A percentile compares a stretch with the other conserved stretches of the same genome.
Evolutionary conservation across 2,797 vertebrate genomes (phyloP).

Genomic region (Threskiornis aethiopicus): DNA sequence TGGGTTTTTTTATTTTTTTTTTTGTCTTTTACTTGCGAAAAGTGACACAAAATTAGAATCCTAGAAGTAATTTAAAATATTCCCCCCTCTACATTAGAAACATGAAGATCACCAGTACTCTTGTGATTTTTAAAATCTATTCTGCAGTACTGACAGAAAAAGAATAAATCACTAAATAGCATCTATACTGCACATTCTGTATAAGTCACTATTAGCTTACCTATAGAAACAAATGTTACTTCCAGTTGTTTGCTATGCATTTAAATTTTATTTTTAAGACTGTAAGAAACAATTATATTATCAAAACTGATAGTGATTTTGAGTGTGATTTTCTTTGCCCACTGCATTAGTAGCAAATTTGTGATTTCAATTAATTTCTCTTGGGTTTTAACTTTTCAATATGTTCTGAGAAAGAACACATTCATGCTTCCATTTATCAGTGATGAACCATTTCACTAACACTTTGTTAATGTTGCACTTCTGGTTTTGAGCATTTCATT

Average conservation of each 20-base stretch:
- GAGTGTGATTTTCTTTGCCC: not conserved
- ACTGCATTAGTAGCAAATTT: not conserved
- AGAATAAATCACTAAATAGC: not conserved
- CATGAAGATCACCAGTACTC: not conserved
- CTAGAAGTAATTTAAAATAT: not conserved
- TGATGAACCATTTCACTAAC: accelerated
- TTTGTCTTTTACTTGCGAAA: not conserved
- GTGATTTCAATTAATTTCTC: not conserved
- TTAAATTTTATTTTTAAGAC: not conserved
- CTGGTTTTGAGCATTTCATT: not conserved
- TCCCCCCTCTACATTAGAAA: not conserved
- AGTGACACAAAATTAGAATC: not conserved
- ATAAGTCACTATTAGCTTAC: not conserved
- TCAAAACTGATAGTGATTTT: not conserved
- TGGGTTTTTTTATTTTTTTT: not conserved
- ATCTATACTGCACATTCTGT: not conserved
- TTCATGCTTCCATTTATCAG: not conserved
- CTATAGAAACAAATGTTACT: not conserved
- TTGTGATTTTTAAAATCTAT: not conserved
- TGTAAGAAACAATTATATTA: not conserved
- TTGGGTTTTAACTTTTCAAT: not conserved
- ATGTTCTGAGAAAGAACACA: accelerated
- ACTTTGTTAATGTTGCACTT: not conserved
- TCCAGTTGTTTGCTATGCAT: not conserved
- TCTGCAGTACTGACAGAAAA: not conserved